phyloP scores from a whole-genome alignment of 2,888 invertebrate genomes.

The Drosophila prolongata region DNA sequence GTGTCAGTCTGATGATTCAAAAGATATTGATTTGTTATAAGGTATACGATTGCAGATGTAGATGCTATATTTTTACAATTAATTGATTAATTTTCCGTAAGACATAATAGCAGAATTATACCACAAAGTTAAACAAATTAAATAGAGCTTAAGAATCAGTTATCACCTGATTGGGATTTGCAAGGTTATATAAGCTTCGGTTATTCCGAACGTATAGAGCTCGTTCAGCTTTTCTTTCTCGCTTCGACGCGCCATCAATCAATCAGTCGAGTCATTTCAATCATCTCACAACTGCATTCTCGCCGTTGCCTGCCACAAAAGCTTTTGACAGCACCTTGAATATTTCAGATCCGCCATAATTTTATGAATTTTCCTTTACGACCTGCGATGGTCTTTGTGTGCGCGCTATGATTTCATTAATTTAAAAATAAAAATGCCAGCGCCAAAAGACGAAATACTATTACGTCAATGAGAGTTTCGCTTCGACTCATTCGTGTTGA shows the following conservation, averaged over 20 bases:
- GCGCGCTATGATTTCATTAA: constrained; percentile 74
- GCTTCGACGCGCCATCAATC: constrained; percentile 26
- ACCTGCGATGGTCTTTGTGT: constrained; percentile 9
- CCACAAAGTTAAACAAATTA: too few relatives aligned
- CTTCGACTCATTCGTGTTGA: constrained; percentile 43
- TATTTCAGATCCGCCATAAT: constrained; percentile 25
- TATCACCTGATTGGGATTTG: constrained; percentile 4
- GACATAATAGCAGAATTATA: too few relatives aligned
- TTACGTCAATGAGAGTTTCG: constrained; percentile 70
- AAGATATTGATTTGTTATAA: too few relatives aligned
- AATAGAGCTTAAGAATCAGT: too few relatives aligned
- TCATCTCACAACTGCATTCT: constrained; percentile 33
- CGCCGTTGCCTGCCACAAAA: constrained; percentile 30
- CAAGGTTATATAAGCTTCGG: constrained; percentile 28
- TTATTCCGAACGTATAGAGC: constrained; percentile 7
- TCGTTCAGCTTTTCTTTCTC: constrained; percentile 12
- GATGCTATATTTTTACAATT: too few relatives aligned
- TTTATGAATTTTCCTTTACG: constrained; percentile 40
- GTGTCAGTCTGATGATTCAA: too few relatives aligned
- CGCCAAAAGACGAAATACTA: constrained; percentile 45
- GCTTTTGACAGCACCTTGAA: constrained; percentile 54
- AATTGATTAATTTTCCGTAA: too few relatives aligned
- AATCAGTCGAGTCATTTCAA: constrained; percentile 25
- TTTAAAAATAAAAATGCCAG: constrained; percentile 69
- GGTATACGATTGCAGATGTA: too few relatives aligned